Conservation (phyloP, 2,888 invertebrate species). For the Baronia brevicornis region DNA sequence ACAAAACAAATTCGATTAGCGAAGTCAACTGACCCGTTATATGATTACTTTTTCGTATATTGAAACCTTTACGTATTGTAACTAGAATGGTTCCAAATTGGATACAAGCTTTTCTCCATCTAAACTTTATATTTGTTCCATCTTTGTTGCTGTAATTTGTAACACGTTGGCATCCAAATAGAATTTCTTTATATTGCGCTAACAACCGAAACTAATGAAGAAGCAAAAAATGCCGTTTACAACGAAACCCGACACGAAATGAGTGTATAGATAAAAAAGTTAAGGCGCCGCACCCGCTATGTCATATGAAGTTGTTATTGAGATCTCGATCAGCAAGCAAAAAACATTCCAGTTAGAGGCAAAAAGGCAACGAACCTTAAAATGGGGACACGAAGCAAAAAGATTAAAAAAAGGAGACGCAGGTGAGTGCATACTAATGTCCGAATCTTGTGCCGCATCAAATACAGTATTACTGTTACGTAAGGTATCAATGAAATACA, state of each 20-base stretch:
- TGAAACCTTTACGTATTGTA: neutral
- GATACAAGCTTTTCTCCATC: constrained; percentile 15
- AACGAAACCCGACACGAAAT: constrained; percentile 20
- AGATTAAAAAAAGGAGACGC: constrained; percentile 37
- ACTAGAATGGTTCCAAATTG: constrained; percentile 4
- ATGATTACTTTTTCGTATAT: constrained; percentile 2
- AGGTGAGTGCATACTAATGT: constrained; percentile 6
- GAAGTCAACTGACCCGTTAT: constrained; percentile 8
- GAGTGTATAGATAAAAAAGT: constrained; percentile 26
- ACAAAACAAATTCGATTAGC: constrained; percentile 1
- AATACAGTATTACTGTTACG: no score
- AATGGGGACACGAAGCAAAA: constrained; percentile 48
- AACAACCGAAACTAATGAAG: constrained; percentile 30
- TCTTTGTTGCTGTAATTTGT: constrained; percentile 13
- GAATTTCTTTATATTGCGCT: constrained; percentile 25
- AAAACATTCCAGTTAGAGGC: constrained; percentile 60
- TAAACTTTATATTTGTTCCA: constrained; percentile 15
- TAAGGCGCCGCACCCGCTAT: constrained; percentile 35
- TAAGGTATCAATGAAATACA: no score
- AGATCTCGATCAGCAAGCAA: constrained; percentile 33
- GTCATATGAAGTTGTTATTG: constrained; percentile 37
- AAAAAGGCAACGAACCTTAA: constrained; percentile 53
- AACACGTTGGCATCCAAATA: constrained; percentile 21
- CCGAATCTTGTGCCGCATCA: constrained; percentile 6
- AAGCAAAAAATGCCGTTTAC: constrained; percentile 38